Base-by-base conservation (phyloP, 2,888 invertebrate genomes). In the Lasioglossum malachurum region DNA sequence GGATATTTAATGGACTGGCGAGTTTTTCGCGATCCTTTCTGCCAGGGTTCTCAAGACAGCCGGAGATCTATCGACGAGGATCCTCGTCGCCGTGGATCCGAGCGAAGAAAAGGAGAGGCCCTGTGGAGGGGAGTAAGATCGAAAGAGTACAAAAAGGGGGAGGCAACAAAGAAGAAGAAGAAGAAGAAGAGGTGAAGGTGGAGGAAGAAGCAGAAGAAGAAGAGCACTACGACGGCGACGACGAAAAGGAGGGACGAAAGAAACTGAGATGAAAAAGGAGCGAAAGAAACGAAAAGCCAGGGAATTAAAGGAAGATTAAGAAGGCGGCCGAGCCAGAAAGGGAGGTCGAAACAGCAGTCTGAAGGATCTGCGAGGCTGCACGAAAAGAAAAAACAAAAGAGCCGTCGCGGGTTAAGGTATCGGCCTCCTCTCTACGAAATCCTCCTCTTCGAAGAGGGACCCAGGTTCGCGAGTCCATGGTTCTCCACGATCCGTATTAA, bases 281-380 rank as follows among this genome's bases (percentile, higher is more conserved):
- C 44, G 77, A 87, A 87, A 88, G 86, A 84, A 90, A 88, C 84
- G 87, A 87, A 88, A 83, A 87, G 92, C 90, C 90, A 87, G 89
- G 90, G 93, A 94, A 94, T 95, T 94, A 93, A 94, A 93, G 94
- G 93, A 92, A 93, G 94, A 94, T 94, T 94, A 94, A 93, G 93
- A 93, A 93, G 92, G 90, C 89, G 88, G 91, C 76, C 76, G 86
- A 67, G 87, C 88, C 84, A 91, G 90, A 87, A 85, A 84, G 86
- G 88, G 84, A 88, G 89, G 78, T 88, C 78, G 89, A 88, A 83
- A 87, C 83, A 78, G 84, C 83, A 73, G 82, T 87, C 88, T 87
- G 89, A 87, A 87, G 86, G 86, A 91, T 71, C 85, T 74, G 83
- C 86, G 84, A 75, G 77, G 75, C 80, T 80, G 82, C 82, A 80